Evolutionary conservation across 1,140 invertebrate species (phyloP).

Genomic region (Ceratina australensis): DNA sequence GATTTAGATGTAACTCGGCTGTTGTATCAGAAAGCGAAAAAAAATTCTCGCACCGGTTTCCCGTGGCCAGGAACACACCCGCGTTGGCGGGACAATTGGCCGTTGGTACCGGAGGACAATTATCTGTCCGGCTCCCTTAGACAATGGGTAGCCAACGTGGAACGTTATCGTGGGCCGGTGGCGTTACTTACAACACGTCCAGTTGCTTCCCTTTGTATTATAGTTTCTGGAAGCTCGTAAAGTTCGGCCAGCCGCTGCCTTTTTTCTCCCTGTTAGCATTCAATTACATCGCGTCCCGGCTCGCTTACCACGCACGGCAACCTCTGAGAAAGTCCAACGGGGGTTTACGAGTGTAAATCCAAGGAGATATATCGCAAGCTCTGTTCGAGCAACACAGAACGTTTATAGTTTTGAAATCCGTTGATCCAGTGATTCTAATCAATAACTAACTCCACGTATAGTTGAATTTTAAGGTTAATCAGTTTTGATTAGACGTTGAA

Average conservation of each 20-base stretch:
- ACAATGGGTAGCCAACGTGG: conserved; percentile 17
- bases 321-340: too few relatives aligned
- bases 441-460: too few relatives aligned
- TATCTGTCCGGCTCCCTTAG: conserved; percentile 33
- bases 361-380: too few relatives aligned
- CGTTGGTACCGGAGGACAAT: conserved; percentile 19
- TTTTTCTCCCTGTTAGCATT: not conserved
- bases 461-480: too few relatives aligned
- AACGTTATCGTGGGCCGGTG: conserved; percentile 29
- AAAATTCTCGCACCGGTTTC: not conserved
- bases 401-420: too few relatives aligned
- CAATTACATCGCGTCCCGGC: conserved; percentile 2
- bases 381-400: too few relatives aligned
- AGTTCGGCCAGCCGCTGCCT: not conserved
- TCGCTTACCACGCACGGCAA: too few relatives aligned
- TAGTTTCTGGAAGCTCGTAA: conserved; percentile 42
- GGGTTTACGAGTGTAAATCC: not conserved
- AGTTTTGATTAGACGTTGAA: not conserved
- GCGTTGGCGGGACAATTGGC: conserved; percentile 32
- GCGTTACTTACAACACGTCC: conserved; percentile 19
- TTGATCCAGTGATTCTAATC: too few relatives aligned
- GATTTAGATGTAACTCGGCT: too few relatives aligned
- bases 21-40: not conserved
- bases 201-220: conserved; percentile 1
- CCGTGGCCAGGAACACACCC: not conserved